Conservation (phyloP, 2,888 invertebrate species). For the Capitulum mitella region DNA sequence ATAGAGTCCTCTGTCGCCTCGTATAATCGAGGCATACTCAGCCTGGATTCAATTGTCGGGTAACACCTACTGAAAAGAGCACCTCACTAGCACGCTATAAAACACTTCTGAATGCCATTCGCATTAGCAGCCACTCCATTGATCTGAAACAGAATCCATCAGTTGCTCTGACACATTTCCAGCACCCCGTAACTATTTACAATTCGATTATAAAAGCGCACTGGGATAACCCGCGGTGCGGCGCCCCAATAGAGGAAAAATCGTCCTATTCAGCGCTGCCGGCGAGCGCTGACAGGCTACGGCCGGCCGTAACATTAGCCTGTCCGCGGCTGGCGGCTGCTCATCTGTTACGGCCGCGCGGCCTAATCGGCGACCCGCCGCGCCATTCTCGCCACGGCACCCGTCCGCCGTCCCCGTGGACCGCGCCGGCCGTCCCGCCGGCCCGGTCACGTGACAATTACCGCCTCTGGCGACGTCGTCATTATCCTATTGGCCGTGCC, state of each 20-base stretch:
- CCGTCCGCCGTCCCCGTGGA: background rate
- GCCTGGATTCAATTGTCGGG: background rate
- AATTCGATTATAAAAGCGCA: background rate
- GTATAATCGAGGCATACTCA: background rate
- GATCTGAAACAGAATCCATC: background rate
- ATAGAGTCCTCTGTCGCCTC: background rate
- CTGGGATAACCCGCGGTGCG: background rate
- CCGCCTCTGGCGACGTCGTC: background rate
- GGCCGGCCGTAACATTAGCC: background rate
- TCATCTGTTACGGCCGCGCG: background rate
- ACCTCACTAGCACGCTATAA: background rate
- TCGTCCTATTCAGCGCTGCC: background rate
- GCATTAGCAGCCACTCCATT: background rate
- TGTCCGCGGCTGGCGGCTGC: background rate
- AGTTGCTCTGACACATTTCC: background rate
- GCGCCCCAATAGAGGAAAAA: background rate
- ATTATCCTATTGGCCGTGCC: slow-evolving; percentile 17
- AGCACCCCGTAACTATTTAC: background rate
- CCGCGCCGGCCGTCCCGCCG: background rate
- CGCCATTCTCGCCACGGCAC: background rate
- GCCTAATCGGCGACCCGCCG: background rate
- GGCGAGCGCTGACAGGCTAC: background rate
- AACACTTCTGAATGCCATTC: background rate
- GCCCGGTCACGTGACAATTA: background rate
- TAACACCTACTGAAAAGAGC: background rate